These are phyloP conservation scores for Malurus cyaneus DNA, from an alignment of 2,113 vertebrate genomes.

Conservation along the genomic window DNA sequence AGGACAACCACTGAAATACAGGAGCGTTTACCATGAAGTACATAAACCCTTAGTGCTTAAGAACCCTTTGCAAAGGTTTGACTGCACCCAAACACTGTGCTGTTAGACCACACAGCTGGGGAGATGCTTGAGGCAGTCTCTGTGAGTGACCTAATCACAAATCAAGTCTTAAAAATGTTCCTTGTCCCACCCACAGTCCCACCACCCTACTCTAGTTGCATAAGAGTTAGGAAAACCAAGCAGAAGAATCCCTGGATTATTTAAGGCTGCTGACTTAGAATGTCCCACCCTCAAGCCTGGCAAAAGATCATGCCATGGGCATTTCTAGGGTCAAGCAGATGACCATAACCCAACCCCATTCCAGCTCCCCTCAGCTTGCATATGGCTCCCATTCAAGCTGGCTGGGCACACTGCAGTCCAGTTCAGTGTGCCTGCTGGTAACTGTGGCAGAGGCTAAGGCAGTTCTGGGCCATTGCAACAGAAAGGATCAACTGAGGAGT, in stretches of 20 bases:
- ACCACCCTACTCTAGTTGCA: not conserved
- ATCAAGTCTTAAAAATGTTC: not conserved
- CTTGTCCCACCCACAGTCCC: not conserved
- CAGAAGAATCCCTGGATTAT: not conserved
- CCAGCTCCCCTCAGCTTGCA: not conserved
- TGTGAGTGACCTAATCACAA: not conserved
- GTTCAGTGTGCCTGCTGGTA: not conserved
- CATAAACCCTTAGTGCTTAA: not conserved
- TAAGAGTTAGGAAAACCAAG: not conserved
- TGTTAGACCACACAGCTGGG: not conserved
- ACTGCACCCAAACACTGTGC: not conserved
- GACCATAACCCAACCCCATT: not conserved
- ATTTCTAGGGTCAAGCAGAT: not conserved
- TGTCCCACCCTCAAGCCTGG: not conserved
- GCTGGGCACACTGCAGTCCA: not conserved
- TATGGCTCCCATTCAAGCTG: rapidly evolving
- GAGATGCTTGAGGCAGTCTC: not conserved
- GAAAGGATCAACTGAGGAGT: not conserved
- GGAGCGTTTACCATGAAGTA: not conserved
- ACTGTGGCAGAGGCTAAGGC: not conserved
- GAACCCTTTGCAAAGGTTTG: not conserved
- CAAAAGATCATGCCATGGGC: not conserved
- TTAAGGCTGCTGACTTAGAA: not conserved
- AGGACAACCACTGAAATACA: not conserved
- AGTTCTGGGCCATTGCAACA: not conserved